Evolutionary conservation across 2,113 vertebrate species (phyloP).

Genomic region (Sinocyclocheilus anshuiensis): DNA sequence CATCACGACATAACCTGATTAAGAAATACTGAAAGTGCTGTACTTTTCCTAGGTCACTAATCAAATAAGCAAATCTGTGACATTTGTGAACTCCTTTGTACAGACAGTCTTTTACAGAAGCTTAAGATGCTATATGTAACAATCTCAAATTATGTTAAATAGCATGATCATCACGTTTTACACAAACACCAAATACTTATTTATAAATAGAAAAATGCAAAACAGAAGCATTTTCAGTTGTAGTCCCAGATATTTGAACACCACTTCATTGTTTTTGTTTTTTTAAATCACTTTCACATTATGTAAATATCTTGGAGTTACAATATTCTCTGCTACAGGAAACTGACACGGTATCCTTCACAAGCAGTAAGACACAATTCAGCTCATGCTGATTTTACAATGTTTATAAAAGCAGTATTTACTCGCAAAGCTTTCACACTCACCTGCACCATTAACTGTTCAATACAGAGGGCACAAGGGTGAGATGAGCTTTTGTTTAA

Average conservation of each 20-base stretch:
- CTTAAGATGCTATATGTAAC: neutral
- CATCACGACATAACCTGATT: neutral
- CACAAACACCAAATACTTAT: neutral
- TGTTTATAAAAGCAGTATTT: conserved; percentile 3
- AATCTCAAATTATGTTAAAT: neutral
- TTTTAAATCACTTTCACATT: neutral
- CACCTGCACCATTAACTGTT: conserved; percentile 11
- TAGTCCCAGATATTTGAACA: neutral
- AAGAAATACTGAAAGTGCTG: neutral
- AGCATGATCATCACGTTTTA: neutral
- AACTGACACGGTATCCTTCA: neutral
- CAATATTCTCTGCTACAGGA: neutral
- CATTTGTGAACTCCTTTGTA: neutral
- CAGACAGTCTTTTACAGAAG: too few relatives aligned
- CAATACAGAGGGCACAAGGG: conserved; percentile 19
- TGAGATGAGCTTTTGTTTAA: conserved; percentile 35
- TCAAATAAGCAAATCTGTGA: neutral
- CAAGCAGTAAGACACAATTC: neutral
- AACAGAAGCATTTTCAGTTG: neutral
- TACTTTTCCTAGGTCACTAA: neutral
- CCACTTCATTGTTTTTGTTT: neutral
- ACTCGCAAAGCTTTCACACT: neutral
- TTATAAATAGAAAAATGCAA: neutral
- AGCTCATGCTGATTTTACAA: neutral
- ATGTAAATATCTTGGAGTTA: neutral